Conservation (phyloP, 2,888 invertebrate genomes). For the Nemurella pictetii region DNA sequence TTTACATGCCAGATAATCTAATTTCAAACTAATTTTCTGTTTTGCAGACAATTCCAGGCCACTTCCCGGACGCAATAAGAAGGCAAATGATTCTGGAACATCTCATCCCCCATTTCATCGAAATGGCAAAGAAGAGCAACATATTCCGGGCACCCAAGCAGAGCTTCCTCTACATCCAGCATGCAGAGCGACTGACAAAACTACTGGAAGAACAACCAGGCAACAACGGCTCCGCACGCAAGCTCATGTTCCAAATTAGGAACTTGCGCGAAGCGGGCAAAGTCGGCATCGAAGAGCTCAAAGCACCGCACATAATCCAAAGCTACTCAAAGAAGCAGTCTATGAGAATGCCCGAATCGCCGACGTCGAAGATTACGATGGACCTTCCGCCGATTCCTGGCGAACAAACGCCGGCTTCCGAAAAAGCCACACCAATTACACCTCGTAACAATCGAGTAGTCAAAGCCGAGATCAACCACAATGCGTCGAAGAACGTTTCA, state of each 20-base stretch:
- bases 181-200: constrained; percentile 67
- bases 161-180: constrained; percentile 69
- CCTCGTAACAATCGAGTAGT: neutral
- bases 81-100: constrained; percentile 64
- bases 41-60: constrained; percentile 30
- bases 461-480: neutral
- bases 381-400: constrained; percentile 12
- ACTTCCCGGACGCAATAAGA: constrained; percentile 48
- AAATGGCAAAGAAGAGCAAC: constrained; percentile 68
- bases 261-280: neutral
- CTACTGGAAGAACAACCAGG: constrained; percentile 63
- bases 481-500: no score
- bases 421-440: neutral
- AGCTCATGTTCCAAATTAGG: constrained; percentile 16
- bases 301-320: neutral
- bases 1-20: neutral
- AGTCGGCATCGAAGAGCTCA: constrained; percentile 10
- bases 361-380: neutral
- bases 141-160: constrained; percentile 64
- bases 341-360: constrained; percentile 5
- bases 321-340: neutral
- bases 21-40: neutral
- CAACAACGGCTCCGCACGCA: constrained; percentile 1
- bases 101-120: constrained; percentile 72
- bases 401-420: neutral